Conservation (phyloP, 2,113 vertebrate species). For the Aegotheles bennettii region DNA sequence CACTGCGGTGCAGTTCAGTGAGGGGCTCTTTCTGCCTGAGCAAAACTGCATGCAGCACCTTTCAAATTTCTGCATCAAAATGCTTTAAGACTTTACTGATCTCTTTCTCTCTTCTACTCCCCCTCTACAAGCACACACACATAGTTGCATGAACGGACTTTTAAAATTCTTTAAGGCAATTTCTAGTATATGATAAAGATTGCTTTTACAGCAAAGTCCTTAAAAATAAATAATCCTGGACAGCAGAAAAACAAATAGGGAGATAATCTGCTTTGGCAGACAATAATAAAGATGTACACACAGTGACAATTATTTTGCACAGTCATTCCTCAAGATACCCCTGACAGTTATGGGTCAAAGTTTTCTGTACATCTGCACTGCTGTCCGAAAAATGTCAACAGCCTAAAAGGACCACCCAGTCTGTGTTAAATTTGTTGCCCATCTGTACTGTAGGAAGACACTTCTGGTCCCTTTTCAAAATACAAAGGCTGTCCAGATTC, state of each 20-base stretch:
- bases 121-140: not conserved
- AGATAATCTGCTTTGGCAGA: not conserved
- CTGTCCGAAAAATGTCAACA: not conserved
- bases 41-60: not conserved
- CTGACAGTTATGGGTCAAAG: not conserved
- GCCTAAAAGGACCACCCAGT: not conserved
- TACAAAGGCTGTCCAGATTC: not conserved
- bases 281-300: not conserved
- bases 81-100: not conserved
- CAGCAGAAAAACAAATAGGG: slow-evolving; percentile 6
- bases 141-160: not conserved
- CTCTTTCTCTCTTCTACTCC: not conserved
- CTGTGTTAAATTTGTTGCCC: not conserved
- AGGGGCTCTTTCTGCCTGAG: not conserved
- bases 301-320: not conserved
- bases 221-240: not conserved
- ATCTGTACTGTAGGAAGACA: not conserved
- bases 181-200: not conserved
- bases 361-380: not conserved
- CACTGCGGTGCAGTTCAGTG: rapidly evolving
- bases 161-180: not conserved
- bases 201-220: not conserved
- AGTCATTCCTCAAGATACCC: slow-evolving; percentile 10
- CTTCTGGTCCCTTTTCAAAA: not conserved
- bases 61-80: not conserved